Evolutionary conservation across 2,888 invertebrate genomes (phyloP), one percentile per base, ranked within the genome.

Genomic region (Epistrophe eligans): DNA sequence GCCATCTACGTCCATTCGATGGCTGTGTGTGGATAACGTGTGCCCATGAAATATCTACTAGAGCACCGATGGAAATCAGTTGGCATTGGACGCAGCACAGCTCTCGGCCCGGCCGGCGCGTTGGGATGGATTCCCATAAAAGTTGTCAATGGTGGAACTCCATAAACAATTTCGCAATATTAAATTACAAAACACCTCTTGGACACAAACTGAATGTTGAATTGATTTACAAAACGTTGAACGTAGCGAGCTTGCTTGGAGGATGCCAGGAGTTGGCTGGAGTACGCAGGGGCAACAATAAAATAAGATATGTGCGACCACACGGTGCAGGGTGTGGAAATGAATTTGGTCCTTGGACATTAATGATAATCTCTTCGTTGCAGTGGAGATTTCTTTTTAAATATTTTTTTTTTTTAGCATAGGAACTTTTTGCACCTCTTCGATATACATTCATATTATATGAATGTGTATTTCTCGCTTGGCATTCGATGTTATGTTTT

Each of bases 81-180:
- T 87, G 85, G 85, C 85, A 82, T 87, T 79, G 79, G 76, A 67
- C 52, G 71, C 64, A 70, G 52, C 89, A 89, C 85, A 81, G 87
- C 89, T 88, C 55, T 88, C 82, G 77, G 82, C 64, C 40, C 3
- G 48, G 9, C 5, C 11, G 28, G 70, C 81, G 74, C 60, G 43
- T 74, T 73, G 67, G 84, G 88, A 77, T 84, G 88, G 88, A 89
- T 91, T 91, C 91, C 91, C 91, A 87, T 87, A 87, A 87, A 87
- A 87, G 87, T 87, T 87, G 87, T 87, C 87, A 87, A 87, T 83
- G 87, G 74, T 87, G 83, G 87, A 87, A 87, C 83, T 87, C 83
- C 83, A 87, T 87, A 87, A 87, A 87, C 87, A 87, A 87, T 87
- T 87, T 87, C 83, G 83, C 83, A 87, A 87, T 87, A 87, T 87